phyloP scores from a whole-genome alignment of 1,140 invertebrate species.

The Bombus ignitus region DNA sequence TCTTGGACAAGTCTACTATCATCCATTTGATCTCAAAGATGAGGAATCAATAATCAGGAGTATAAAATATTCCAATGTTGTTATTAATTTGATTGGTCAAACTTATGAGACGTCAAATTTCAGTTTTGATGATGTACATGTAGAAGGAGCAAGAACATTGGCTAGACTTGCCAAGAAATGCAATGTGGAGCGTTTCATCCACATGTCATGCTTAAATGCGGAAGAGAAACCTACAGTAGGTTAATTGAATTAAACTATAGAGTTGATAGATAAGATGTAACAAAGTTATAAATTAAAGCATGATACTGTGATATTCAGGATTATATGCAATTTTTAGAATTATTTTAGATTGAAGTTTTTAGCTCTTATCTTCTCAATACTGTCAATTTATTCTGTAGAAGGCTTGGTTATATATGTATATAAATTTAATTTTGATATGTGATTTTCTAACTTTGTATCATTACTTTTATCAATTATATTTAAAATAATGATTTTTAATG shows the following conservation, averaged over 20 bases:
- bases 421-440: not conserved
- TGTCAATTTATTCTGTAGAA: not conserved
- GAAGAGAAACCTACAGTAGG: slow-evolving; percentile 85
- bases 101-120: slow-evolving; percentile 97
- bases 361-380: not conserved
- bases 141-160: slow-evolving; percentile 88
- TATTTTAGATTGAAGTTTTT: not conserved
- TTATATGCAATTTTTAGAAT: not conserved
- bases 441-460: not conserved
- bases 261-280: not conserved
- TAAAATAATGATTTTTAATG: not conserved
- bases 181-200: slow-evolving; percentile 93
- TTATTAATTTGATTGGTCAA: slow-evolving; percentile 96
- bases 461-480: not conserved
- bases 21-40: slow-evolving; percentile 93
- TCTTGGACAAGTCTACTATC: slow-evolving; percentile 97
- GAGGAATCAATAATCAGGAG: slow-evolving; percentile 94
- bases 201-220: slow-evolving; percentile 91
- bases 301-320: not conserved
- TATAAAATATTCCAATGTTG: slow-evolving; percentile 98
- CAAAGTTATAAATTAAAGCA: not conserved
- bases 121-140: slow-evolving; percentile 91
- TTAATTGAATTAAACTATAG: slow-evolving; percentile 60
- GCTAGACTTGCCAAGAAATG: slow-evolving; percentile 89
- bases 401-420: not conserved